phyloP scores from a whole-genome alignment of 2,113 vertebrate genomes.

The Climacteris rufus region DNA sequence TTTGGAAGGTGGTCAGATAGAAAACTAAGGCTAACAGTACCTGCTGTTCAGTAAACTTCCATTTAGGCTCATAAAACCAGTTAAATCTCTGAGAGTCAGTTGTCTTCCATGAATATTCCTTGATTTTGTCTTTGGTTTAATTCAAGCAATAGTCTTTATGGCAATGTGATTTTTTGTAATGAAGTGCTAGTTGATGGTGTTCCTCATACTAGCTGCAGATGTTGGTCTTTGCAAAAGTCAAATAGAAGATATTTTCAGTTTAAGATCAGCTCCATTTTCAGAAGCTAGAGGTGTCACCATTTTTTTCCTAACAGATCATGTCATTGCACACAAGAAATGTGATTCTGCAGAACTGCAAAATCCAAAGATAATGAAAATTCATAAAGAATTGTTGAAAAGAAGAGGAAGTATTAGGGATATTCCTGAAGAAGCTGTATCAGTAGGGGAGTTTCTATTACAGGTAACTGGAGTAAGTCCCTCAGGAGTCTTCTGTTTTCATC shows the following conservation, averaged over 20 bases:
- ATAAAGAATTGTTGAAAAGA: conserved; percentile 50
- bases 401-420: conserved; percentile 8
- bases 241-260: background rate
- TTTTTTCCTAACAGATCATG: background rate
- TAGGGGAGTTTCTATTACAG: conserved; percentile 59
- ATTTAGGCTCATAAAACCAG: background rate
- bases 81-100: background rate
- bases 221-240: background rate
- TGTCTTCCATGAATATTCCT: background rate
- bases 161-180: background rate
- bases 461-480: conserved; percentile 48
- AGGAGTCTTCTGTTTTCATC: conserved; percentile 63
- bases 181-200: background rate
- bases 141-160: background rate
- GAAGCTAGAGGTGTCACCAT: background rate
- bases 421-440: conserved; percentile 37
- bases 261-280: background rate
- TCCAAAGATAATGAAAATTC: conserved; percentile 39
- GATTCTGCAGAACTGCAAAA: background rate
- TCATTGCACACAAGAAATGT: background rate
- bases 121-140: background rate
- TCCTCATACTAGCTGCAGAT: background rate
- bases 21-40: background rate
- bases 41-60: background rate
- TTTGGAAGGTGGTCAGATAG: background rate